Evolutionary conservation across 2,888 invertebrate species (phyloP).

Genomic region (Stenodema calcarata): DNA sequence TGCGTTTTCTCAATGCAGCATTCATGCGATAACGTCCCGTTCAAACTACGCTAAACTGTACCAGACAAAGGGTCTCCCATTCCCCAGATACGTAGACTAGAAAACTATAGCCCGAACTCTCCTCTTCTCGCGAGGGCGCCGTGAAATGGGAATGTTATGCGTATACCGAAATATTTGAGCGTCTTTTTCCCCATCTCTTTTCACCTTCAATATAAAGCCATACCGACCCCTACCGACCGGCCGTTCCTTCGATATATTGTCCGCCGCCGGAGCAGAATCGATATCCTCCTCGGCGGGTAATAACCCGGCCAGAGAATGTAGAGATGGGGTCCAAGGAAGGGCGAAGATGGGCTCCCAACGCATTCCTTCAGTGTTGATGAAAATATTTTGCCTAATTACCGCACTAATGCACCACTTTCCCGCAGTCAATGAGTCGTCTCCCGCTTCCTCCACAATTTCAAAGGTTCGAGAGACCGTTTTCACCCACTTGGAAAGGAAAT

Average conservation of each 20-base stretch:
- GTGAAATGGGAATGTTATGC: not conserved
- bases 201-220: slow-evolving; percentile 23
- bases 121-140: not conserved
- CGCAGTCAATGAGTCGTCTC: not conserved
- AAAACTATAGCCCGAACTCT: not conserved
- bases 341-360: not conserved
- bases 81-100: too few relatives aligned
- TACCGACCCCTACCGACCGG: not conserved
- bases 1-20: too few relatives aligned
- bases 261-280: not conserved
- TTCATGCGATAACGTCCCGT: too few relatives aligned
- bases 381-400: slow-evolving; percentile 44
- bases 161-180: not conserved
- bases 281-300: slow-evolving; percentile 12
- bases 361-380: slow-evolving; percentile 29
- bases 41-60: too few relatives aligned
- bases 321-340: not conserved
- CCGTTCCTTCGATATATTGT: slow-evolving; percentile 30
- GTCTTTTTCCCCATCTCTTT: not conserved
- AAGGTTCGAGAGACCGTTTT: not conserved
- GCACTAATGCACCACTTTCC: not conserved
- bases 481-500: not conserved
- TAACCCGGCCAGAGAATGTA: slow-evolving; percentile 9
- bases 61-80: too few relatives aligned
- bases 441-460: not conserved